These are phyloP conservation scores for Macropis europaea DNA, from an alignment of 2,888 invertebrate genomes.

Conservation along the genomic window DNA sequence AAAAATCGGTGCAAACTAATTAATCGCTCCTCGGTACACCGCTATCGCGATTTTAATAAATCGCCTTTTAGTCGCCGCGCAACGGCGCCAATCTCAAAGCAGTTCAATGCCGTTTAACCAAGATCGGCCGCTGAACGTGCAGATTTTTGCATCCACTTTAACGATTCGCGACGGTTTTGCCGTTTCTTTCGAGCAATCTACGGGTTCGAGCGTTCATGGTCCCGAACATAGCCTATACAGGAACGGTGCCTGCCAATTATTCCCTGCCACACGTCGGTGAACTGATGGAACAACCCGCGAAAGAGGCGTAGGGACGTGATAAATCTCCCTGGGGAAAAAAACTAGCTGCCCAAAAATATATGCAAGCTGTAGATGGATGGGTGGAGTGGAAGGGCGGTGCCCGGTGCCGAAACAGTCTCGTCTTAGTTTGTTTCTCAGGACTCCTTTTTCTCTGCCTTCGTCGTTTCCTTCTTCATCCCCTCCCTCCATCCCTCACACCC, in stretches of 20 bases:
- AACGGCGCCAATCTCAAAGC: too few relatives aligned
- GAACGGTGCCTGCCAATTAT: constrained; percentile 64
- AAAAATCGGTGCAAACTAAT: too few relatives aligned
- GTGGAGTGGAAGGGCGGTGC: constrained; percentile 75
- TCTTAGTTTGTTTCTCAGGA: constrained; percentile 67
- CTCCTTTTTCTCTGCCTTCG: constrained; percentile 29
- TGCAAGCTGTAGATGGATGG: constrained; percentile 76
- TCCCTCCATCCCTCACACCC: not conserved
- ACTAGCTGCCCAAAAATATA: constrained; percentile 74
- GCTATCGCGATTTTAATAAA: too few relatives aligned
- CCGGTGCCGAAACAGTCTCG: constrained; percentile 66
- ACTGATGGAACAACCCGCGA: constrained; percentile 66
- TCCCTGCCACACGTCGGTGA: constrained; percentile 63
- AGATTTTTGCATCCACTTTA: constrained; percentile 30
- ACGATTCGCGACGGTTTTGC: constrained; percentile 44
- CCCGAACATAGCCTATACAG: constrained; percentile 31
- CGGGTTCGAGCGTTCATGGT: constrained; percentile 42
- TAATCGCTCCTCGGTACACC: too few relatives aligned
- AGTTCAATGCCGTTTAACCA: not conserved
- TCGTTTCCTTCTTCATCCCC: constrained; percentile 2
- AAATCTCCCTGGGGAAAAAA: constrained; percentile 72
- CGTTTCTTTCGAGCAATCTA: constrained; percentile 35
- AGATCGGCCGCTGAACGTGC: constrained; percentile 16
- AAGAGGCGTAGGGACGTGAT: constrained; percentile 69
- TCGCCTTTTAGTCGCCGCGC: too few relatives aligned